Evolutionary conservation across 1,140 invertebrate species (phyloP), one percentile per base, ranked within the genome.

Genomic region (Ruditapes philippinarum): DNA sequence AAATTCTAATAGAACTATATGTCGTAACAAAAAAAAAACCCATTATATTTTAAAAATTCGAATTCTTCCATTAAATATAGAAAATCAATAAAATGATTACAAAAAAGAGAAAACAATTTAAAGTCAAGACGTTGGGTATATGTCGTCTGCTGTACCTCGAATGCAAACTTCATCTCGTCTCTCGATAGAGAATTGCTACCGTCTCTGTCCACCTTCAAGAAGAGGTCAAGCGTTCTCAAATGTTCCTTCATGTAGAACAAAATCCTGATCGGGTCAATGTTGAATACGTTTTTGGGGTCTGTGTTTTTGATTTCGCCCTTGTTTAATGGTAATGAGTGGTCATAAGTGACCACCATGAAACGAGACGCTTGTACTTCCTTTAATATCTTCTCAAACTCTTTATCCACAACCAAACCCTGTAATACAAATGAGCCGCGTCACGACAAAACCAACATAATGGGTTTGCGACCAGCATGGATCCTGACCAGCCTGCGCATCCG

Each of bases 191-290:
- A 45, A 17, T 91, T 87, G 38, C 86, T 89, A 19, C 82, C 51
- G 73, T 93, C 90, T 65, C 81, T 91, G 87, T 93, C 93, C 73
- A 93, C 89, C 79, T 93, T 93, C 22, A 93, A 65, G 74, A 94
- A 93, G 19, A 93, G 74, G 57, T 94, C 93, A 60, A 94, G 93
- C 25, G 92, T 92, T 60, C 93, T 68, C n/a, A 94, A 73, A 70
- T 94, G 92, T 79, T 94, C 91, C 78, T 94, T 94, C 91, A 93
- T 92, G 79, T 92, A 92, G 84, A 90, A 92, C 36, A 94, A 88
- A 36, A 94, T 93, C n/a, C 93, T 57, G 25, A 94, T 74, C 0
- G 93, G 93, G 78, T 94, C 93, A 36, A 94, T 91, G 80, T 94
- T 93, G 79, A 92, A 93, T 11, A 94, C 76, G 88, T 92, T 92